Evolutionary conservation across 2,797 vertebrate species (phyloP).

Genomic region (Oryzias dopingdopingensis): DNA sequence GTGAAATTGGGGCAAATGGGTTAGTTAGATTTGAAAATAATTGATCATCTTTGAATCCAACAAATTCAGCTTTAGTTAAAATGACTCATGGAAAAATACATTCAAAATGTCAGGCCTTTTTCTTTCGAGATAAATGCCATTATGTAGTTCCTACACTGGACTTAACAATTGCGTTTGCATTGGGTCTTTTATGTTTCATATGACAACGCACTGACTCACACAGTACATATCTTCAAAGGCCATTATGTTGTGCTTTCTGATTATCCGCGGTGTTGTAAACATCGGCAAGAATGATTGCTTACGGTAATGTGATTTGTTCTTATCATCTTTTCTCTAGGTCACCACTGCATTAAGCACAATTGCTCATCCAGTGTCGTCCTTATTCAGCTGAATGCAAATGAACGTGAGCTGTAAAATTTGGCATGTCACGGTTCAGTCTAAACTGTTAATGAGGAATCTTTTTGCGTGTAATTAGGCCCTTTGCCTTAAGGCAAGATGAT

Average conservation of each 20-base stretch:
- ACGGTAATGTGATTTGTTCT: slow-evolving; percentile 46
- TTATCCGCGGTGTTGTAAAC: slow-evolving; percentile 46
- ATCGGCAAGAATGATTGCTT: slow-evolving; percentile 24
- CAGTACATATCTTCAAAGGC: slow-evolving; percentile 7
- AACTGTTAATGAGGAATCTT: slow-evolving; percentile 32
- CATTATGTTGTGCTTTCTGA: slow-evolving; percentile 23
- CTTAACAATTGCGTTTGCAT: slow-evolving; percentile 11
- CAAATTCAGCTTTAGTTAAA: neutral
- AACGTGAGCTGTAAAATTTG: slow-evolving; percentile 33
- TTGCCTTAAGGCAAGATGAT: neutral
- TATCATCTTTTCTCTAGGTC: slow-evolving; percentile 46
- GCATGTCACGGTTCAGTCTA: slow-evolving; percentile 19
- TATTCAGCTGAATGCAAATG: slow-evolving; percentile 23
- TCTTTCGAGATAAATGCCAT: neutral
- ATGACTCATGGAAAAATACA: too few relatives aligned
- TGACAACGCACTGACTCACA: slow-evolving; percentile 12
- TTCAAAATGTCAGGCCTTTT: neutral
- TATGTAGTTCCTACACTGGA: neutral
- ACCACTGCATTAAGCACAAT: slow-evolving; percentile 27
- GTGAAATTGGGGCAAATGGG: too few relatives aligned
- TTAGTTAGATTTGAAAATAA: too few relatives aligned
- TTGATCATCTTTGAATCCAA: neutral
- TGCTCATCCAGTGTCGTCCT: slow-evolving; percentile 13
- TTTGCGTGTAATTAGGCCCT: neutral
- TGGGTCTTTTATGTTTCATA: neutral